These are phyloP conservation scores for Cepaea hortensis DNA, from an alignment of 2,888 invertebrate genomes.

Conservation along the genomic window DNA sequence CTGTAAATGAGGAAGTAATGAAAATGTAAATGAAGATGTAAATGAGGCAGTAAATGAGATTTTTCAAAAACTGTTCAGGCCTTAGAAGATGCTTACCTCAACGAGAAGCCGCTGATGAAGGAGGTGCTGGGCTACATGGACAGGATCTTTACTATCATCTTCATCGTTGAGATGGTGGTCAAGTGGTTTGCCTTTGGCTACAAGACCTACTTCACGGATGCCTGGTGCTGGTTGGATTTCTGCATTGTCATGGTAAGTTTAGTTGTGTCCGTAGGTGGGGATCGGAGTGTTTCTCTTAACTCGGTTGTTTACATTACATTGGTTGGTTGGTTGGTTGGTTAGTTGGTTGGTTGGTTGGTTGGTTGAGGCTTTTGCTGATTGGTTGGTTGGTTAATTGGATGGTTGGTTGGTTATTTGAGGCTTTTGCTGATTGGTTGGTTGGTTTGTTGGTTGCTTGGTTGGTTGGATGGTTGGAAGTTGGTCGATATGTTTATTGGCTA, in stretches of 20 bases:
- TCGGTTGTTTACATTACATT: no score
- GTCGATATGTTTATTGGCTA: no score
- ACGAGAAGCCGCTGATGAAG: slow-evolving; percentile 91
- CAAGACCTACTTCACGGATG: slow-evolving; percentile 97
- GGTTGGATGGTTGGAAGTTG: no score
- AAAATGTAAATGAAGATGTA: not conserved
- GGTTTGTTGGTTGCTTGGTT: no score
- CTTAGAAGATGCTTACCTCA: slow-evolving; percentile 96
- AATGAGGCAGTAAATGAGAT: not conserved
- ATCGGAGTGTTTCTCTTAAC: no score
- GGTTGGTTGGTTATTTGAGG: no score
- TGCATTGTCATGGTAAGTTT: slow-evolving; percentile 81
- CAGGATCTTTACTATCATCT: slow-evolving; percentile 97
- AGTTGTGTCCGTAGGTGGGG: not conserved
- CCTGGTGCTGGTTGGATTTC: slow-evolving; percentile 99
- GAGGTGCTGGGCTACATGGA: slow-evolving; percentile 97
- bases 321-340: no score
- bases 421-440: no score
- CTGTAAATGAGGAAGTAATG: no score
- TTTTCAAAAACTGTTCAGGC: slow-evolving; percentile 81
- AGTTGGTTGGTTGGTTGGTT: no score
- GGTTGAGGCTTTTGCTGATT: no score
- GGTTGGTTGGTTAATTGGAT: no score
- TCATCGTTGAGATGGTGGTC: slow-evolving; percentile 98
- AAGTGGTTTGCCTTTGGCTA: slow-evolving; percentile 98